Evolutionary conservation across 2,888 invertebrate species (phyloP).

Genomic region (Pelosia muscerda): DNA sequence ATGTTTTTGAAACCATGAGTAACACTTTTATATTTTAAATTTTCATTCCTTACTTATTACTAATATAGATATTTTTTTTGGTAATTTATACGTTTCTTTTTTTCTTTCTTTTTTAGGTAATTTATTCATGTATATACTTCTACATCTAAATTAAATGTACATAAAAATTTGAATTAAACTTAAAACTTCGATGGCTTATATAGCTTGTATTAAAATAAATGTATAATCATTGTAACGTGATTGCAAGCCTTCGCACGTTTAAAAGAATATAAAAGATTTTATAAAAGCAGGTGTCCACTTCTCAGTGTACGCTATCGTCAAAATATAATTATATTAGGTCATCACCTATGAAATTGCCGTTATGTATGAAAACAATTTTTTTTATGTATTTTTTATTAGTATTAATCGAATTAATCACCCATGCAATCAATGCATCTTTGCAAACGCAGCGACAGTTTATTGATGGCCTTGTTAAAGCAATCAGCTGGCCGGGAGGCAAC

Average conservation of each 20-base stretch:
- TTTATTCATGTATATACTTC: no score
- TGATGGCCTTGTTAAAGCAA: no score
- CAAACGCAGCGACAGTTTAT: no score
- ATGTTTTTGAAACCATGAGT: background rate
- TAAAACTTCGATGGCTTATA: background rate
- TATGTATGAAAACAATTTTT: no score
- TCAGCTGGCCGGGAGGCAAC: no score
- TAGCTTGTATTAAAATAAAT: background rate
- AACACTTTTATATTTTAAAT: constrained; percentile 11
- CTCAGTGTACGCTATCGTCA: background rate
- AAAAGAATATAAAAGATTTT: background rate
- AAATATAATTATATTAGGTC: background rate
- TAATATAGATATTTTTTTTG: background rate
- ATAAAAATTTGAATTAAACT: background rate
- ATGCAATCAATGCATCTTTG: no score
- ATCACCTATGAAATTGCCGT: no score
- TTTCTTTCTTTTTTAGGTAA: background rate
- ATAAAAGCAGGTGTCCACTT: background rate
- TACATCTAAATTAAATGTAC: background rate
- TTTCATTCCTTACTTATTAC: background rate
- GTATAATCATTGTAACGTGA: constrained; percentile 6
- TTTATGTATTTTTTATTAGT: no score
- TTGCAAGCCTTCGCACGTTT: constrained; percentile 2
- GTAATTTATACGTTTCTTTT: no score
- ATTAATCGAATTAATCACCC: no score